Percentiles rank a stretch among this genome's conserved stretches.
Evolutionary conservation across 2,797 vertebrate species (phyloP).

Genomic region (Pogoniulus pusillus): DNA sequence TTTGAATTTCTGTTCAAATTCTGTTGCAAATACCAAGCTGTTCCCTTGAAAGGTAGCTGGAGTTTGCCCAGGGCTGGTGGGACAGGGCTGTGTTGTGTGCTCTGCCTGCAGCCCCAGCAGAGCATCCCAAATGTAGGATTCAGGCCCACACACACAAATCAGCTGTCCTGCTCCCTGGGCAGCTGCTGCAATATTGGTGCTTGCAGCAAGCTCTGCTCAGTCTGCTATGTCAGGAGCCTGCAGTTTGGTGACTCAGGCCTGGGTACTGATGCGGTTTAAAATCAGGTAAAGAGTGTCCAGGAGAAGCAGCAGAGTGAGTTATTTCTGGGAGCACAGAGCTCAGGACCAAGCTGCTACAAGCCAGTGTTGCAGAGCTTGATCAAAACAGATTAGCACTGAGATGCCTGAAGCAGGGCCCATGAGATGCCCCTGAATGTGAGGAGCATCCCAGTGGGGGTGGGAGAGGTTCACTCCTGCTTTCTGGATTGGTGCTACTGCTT

Average conservation of each 20-base stretch:
- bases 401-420: not conserved
- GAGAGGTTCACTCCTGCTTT: not conserved
- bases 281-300: not conserved
- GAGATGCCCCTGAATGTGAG: not conserved
- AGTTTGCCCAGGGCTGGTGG: constrained; percentile 76
- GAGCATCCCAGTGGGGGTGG: not conserved
- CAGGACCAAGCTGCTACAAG: not conserved
- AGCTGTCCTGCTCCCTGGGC: constrained; percentile 54
- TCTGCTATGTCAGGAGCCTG: not conserved
- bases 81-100: constrained; percentile 67
- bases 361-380: not conserved
- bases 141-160: constrained; percentile 16
- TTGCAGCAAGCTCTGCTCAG: constrained; percentile 24
- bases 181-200: constrained; percentile 16
- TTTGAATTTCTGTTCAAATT: constrained; percentile 79
- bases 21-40: constrained; percentile 80
- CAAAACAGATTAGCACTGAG: not conserved
- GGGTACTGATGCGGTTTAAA: constrained; percentile 3
- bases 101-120: constrained; percentile 19
- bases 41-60: constrained; percentile 73
- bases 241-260: not conserved
- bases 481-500: not conserved
- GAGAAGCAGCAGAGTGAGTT: not conserved
- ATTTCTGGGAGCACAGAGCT: not conserved
- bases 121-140: constrained; percentile 2